Evolutionary conservation across 2,113 vertebrate species (phyloP).

Genomic region (Ursus arctos): DNA sequence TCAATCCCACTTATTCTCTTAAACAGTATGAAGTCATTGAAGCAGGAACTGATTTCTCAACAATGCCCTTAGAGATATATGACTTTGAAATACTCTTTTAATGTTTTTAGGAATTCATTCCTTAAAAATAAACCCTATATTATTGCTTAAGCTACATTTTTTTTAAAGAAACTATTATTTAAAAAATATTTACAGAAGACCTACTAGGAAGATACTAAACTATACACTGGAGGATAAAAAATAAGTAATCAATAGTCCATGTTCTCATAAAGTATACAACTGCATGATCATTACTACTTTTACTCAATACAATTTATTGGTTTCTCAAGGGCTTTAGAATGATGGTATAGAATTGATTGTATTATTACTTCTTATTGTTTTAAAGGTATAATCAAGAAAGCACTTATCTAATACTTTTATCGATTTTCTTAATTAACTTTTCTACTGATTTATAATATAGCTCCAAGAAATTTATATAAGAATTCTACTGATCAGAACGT

Average conservation of each 20-base stretch:
- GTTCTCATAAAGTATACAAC: not conserved
- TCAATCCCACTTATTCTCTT: not conserved
- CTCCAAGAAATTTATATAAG: not conserved
- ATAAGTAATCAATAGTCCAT: not conserved
- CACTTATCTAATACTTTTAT: not conserved
- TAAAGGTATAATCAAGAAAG: not conserved
- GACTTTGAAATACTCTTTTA: not conserved
- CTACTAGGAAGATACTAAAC: not conserved
- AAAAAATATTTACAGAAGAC: not conserved
- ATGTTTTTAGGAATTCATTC: not conserved
- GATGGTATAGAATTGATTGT: not conserved
- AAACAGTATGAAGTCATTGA: not conserved
- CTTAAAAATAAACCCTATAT: not conserved
- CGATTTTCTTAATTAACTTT: not conserved
- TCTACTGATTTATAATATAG: not conserved
- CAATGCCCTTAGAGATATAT: not conserved
- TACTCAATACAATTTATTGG: not conserved
- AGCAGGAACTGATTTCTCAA: not conserved
- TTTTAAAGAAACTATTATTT: not conserved
- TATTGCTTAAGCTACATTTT: not conserved
- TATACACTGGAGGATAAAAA: not conserved
- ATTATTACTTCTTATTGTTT: not conserved
- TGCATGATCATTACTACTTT: not conserved
- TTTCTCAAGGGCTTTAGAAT: not conserved
- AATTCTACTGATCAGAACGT: not conserved